Evolutionary conservation across 2,888 invertebrate species (phyloP), one percentile per base, ranked within the genome.

Genomic region (Cheilosia impressa): DNA sequence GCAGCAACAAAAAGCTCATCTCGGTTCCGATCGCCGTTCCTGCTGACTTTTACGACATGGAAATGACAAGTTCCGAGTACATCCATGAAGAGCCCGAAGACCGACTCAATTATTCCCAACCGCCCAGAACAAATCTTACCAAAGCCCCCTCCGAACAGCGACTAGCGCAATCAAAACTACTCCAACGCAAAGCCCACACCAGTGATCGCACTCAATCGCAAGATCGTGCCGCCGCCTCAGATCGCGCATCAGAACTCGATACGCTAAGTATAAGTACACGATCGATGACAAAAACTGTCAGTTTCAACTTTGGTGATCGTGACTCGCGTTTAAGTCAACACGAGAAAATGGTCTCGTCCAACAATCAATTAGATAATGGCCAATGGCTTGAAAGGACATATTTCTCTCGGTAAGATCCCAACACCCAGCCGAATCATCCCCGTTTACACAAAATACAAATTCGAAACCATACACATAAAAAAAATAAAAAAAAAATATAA

Each of bases 261-360:
- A 88, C 89, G 7, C 57, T 77, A 0, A 85, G 81, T 17, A 31
- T 81, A 22, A 71, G 81, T 62, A 81, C 89, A 34, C 90, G 91
- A 66, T 85, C 85, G 22, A 92, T 92, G 89, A 89, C 90, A 73
- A 92, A 92, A 90, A 92, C 93, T 60, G 92, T 92, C 88, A 92
- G 92, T 89, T 92, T 92, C 82, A 91, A 92, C 89, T 92, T 92
- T 88, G 91, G 90, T 81, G 92, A 91, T 72, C 92, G 90, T 87
- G 90, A 90, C 87, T 92, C 92, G 73, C 91, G 91, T 19, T 88
- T 92, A 68, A 87, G 89, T 75, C 90, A 90, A 50, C 90, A 90
- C 87, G 91, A 92, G 79, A 89, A 89, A 80, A 78, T 89, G 88
- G 83, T 88, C 87, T 65, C 89, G 69, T 87, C 89, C 87, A 89